A percentile compares a stretch with the other conserved stretches of the same genome.
Conservation (phyloP, 2,113 vertebrate species). For the Chamaetylas fuelleborni region DNA sequence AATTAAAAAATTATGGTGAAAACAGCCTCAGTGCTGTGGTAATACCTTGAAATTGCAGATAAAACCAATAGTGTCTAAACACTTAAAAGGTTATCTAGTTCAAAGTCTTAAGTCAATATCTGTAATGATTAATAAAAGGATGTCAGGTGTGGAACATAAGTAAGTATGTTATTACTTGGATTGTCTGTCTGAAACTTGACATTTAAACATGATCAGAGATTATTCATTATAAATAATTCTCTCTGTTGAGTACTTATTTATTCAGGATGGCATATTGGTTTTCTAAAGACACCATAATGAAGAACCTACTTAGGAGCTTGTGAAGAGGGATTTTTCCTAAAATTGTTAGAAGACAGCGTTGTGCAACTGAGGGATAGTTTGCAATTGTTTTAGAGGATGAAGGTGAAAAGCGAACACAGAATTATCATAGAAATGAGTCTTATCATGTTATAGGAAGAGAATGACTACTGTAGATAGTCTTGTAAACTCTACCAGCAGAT, state of each 20-base stretch:
- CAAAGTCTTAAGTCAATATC: background rate
- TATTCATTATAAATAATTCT: constrained; percentile 1
- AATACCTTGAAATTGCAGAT: background rate
- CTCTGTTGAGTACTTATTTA: background rate
- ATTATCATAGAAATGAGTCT: background rate
- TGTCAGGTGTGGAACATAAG: background rate
- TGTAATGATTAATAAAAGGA: background rate
- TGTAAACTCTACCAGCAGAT: background rate
- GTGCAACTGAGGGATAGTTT: background rate
- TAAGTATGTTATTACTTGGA: background rate
- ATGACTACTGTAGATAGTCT: background rate
- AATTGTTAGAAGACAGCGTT: background rate
- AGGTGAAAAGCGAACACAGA: background rate
- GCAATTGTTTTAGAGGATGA: background rate
- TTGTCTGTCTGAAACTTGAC: background rate
- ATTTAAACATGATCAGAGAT: background rate
- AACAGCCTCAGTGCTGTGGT: background rate
- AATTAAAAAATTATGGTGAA: background rate
- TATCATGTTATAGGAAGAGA: background rate
- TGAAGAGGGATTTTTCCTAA: background rate
- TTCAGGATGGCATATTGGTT: background rate
- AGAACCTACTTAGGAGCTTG: background rate
- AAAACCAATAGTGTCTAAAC: background rate
- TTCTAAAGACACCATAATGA: background rate
- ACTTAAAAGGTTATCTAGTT: background rate